Base-by-base conservation (phyloP, 2,113 vertebrate genomes). In the Regulus satrapa region DNA sequence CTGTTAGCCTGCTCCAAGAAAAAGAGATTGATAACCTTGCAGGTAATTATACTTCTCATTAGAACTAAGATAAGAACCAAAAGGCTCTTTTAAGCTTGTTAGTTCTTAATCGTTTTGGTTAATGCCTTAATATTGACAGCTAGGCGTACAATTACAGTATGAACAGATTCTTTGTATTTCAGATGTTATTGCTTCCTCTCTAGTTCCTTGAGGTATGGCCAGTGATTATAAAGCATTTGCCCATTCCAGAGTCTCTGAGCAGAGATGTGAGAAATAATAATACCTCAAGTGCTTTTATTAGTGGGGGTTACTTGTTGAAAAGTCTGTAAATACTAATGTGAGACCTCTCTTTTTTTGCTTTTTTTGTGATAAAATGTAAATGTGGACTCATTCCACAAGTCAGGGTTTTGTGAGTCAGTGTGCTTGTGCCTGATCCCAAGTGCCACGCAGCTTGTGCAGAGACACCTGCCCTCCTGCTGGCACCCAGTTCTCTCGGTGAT, bases 1-100 rank as follows among this genome's bases (percentile, higher is more conserved):
- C 98, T 5, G 98, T 98, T 95, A 99, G 99, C 87, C 98, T 99
- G 73, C 98, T 99, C 59, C 99, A 99, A 87, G 99, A 99, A 96
- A 99, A 99, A 76, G 99, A 99, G 95, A 98, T 99, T 63, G 99
- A 99, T 98, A 99, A 99, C 95, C 97, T 99, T 72, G 99, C 99
- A 97, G 99, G 99, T 99, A 98, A 98, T 85, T 81, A 43, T 51
- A 49, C 68, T 94, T 92, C 92, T 93, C 49, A 62, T 66, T 89
- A 32, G 16, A 76, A 34, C 43, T 83, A 55, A 76, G n/a, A 58
- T 43, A 34, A 25, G n/a, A 55, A 32, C 34, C 21, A 79, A 78
- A 72, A 81, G 8, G 4, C 14, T 77, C 25, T 54, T 94, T 62
- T 77, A 73, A 92, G 79, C 41, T 74, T 85, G 24, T 43, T 76